These are phyloP conservation scores for Rotaria sp. DNA, from an alignment of 2,888 invertebrate genomes.

Conservation along the genomic window DNA sequence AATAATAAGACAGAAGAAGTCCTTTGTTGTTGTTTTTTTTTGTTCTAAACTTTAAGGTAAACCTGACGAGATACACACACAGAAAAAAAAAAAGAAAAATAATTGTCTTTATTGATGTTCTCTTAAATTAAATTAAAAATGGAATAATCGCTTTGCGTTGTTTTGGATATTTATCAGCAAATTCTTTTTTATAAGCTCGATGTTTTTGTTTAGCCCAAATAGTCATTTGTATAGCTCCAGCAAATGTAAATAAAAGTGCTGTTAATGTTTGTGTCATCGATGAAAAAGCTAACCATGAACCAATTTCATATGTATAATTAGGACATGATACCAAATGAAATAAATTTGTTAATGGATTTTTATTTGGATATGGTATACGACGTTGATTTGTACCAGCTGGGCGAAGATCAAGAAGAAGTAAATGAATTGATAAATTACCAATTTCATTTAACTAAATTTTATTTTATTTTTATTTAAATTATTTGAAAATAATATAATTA, in stretches of 20 bases:
- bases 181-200: constrained; percentile 83
- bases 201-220: constrained; percentile 94
- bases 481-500: no score
- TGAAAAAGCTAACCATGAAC: constrained; percentile 85
- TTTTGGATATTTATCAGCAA: constrained; percentile 75
- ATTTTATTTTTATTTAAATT: not conserved
- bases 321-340: constrained; percentile 92
- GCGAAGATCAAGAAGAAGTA: constrained; percentile 79
- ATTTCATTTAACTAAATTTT: constrained; percentile 71
- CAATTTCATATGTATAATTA: constrained; percentile 94
- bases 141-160: constrained; percentile 71
- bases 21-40: not conserved
- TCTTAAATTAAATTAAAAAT: constrained; percentile 48
- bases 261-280: constrained; percentile 88
- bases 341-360: constrained; percentile 78
- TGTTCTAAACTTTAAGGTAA: not conserved
- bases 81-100: not conserved
- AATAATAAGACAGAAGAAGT: not conserved
- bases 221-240: constrained; percentile 91
- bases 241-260: constrained; percentile 79
- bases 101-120: not conserved
- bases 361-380: constrained; percentile 72
- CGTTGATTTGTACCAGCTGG: constrained; percentile 75
- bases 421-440: constrained; percentile 86
- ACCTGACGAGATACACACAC: no score